Percentiles rank a stretch among this genome's conserved stretches.
phyloP scores from a whole-genome alignment of 2,888 invertebrate species.

The Crossocerus cetratus region DNA sequence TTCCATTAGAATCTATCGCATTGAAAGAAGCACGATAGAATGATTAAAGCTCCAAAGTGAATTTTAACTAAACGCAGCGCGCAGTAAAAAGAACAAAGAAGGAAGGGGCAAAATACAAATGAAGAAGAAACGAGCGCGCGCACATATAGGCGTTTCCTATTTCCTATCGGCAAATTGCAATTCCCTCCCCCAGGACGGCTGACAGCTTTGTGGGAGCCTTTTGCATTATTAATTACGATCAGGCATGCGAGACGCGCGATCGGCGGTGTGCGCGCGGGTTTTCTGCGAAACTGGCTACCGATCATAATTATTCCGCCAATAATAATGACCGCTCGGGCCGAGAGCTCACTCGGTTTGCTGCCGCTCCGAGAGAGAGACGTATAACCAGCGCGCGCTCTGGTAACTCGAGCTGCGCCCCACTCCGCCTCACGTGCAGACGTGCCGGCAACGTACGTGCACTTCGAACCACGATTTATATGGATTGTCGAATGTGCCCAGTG shows the following conservation, averaged over 20 bases:
- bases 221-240: slow-evolving; percentile 75
- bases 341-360: no score
- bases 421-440: slow-evolving; percentile 1
- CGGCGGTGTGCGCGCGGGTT: slow-evolving; percentile 54
- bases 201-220: slow-evolving; percentile 73
- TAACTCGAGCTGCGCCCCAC: slow-evolving; percentile 6
- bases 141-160: slow-evolving; percentile 64
- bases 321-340: slow-evolving; percentile 36
- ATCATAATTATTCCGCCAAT: slow-evolving; percentile 68
- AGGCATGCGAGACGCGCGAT: slow-evolving; percentile 73
- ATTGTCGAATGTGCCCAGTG: slow-evolving; percentile 46
- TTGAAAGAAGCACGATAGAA: no score
- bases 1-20: no score
- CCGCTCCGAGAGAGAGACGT: no score
- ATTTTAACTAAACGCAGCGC: slow-evolving; percentile 15
- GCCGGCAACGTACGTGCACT: slow-evolving; percentile 9
- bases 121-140: slow-evolving; percentile 39
- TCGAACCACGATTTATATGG: slow-evolving; percentile 56
- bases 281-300: slow-evolving; percentile 63
- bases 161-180: slow-evolving; percentile 64
- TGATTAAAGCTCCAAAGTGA: slow-evolving; percentile 20
- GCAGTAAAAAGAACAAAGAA: slow-evolving; percentile 25
- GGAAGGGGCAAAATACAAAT: neutral
- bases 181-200: slow-evolving; percentile 40
- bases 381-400: slow-evolving; percentile 14